These are phyloP conservation scores for Jacana jacana DNA, from an alignment of 2,113 vertebrate genomes.

Conservation along the genomic window DNA sequence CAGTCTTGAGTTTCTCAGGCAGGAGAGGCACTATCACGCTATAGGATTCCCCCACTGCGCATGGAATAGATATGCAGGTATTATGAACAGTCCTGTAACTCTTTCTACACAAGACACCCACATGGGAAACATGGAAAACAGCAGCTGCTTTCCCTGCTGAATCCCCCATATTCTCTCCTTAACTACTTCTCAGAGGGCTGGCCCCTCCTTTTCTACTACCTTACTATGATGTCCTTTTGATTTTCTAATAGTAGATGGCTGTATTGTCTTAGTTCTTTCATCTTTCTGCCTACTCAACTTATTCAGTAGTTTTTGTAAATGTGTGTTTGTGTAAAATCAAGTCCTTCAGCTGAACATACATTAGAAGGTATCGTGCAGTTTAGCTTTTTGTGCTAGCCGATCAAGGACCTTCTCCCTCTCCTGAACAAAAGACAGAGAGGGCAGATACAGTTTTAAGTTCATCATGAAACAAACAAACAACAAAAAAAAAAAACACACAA, in stretches of 20 bases:
- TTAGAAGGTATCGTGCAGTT: background rate
- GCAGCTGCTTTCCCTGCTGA: background rate
- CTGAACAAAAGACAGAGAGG: background rate
- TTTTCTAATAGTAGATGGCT: background rate
- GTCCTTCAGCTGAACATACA: background rate
- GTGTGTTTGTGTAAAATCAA: background rate
- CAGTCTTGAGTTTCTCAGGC: background rate
- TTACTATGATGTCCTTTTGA: background rate
- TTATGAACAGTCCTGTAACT: background rate
- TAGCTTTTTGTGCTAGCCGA: background rate
- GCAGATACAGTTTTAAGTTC: background rate
- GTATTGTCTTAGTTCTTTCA: background rate
- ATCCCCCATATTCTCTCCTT: background rate
- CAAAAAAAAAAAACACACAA: background rate
- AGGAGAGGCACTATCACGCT: background rate
- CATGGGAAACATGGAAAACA: background rate
- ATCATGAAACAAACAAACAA: background rate
- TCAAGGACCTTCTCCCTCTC: background rate
- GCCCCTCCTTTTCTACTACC: background rate
- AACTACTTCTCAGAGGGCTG: background rate
- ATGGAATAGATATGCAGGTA: background rate
- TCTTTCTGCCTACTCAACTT: background rate
- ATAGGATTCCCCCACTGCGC: background rate
- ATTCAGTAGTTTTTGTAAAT: accelerated
- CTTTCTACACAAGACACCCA: background rate